These are phyloP conservation scores for Acromyrmex charruanus DNA, from an alignment of 1,140 invertebrate species.

Conservation along the genomic window DNA sequence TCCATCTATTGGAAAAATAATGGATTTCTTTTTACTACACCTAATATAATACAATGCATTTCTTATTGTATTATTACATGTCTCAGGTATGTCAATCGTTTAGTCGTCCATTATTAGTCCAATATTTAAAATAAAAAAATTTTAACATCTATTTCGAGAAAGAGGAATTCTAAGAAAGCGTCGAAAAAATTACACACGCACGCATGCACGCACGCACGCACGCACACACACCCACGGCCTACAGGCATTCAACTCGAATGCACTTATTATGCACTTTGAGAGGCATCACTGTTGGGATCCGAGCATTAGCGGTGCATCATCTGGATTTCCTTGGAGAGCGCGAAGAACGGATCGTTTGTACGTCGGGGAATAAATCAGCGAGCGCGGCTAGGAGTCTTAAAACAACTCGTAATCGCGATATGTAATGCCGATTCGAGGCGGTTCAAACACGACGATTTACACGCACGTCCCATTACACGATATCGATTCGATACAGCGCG, in stretches of 20 bases:
- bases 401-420: slow-evolving; percentile 48
- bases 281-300: slow-evolving; percentile 41
- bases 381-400: slow-evolving; percentile 38
- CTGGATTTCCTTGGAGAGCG: slow-evolving; percentile 42
- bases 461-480: slow-evolving; percentile 46
- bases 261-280: slow-evolving; percentile 39
- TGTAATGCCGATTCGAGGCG: slow-evolving; percentile 36
- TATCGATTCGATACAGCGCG: slow-evolving; percentile 47
- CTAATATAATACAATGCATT: not conserved
- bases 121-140: not conserved
- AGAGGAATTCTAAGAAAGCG: not conserved
- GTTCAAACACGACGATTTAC: slow-evolving; percentile 41
- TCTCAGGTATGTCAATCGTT: no score
- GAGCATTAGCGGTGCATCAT: slow-evolving; percentile 47
- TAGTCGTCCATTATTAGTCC: not conserved
- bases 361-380: slow-evolving; percentile 35
- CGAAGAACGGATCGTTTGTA: slow-evolving; percentile 58
- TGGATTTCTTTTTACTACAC: no score
- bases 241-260: slow-evolving; percentile 45
- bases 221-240: not conserved
- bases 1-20: no score
- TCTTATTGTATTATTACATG: not conserved
- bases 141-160: not conserved
- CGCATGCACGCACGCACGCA: not conserved
- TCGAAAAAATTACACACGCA: slow-evolving; percentile 2